Percentiles rank a stretch among this genome's conserved stretches.
These are phyloP conservation scores for Melanaphis sacchari DNA, from an alignment of 1,140 invertebrate genomes.

Conservation along the genomic window DNA sequence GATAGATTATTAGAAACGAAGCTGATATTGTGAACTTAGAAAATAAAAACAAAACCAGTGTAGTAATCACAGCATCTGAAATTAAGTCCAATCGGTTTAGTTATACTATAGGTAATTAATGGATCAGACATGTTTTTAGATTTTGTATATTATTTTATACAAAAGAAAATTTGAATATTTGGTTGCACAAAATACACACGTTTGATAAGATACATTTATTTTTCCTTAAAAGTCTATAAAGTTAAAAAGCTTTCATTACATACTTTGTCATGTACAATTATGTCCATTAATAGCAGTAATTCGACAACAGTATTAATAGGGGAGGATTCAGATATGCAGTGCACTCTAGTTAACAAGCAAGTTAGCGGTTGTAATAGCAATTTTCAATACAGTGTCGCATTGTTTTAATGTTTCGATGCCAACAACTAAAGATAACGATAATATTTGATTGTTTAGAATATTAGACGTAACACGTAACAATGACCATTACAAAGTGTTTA, in stretches of 20 bases:
- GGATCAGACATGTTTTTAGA: background rate
- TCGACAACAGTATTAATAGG: background rate
- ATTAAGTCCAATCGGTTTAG: conserved; percentile 58
- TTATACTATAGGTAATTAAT: background rate
- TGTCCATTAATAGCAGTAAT: background rate
- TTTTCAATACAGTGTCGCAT: background rate
- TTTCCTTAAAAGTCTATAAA: background rate
- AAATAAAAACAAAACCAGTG: conserved; percentile 79
- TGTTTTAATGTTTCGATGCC: background rate
- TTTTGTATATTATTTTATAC: background rate
- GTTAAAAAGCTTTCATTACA: background rate
- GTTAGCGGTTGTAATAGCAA: background rate
- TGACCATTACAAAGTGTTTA: background rate
- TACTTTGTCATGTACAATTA: background rate
- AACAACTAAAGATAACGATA: background rate
- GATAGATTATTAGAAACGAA: conserved; percentile 89
- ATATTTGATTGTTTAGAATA: background rate
- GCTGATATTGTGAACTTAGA: conserved; percentile 91
- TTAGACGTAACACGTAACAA: background rate
- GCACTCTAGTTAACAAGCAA: background rate
- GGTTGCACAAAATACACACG: background rate
- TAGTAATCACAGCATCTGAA: conserved; percentile 76
- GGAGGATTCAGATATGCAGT: background rate
- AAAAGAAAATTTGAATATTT: background rate
- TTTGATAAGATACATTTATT: background rate